phyloP scores from a whole-genome alignment of 2,797 vertebrate species.

The Phalanger gymnotis region DNA sequence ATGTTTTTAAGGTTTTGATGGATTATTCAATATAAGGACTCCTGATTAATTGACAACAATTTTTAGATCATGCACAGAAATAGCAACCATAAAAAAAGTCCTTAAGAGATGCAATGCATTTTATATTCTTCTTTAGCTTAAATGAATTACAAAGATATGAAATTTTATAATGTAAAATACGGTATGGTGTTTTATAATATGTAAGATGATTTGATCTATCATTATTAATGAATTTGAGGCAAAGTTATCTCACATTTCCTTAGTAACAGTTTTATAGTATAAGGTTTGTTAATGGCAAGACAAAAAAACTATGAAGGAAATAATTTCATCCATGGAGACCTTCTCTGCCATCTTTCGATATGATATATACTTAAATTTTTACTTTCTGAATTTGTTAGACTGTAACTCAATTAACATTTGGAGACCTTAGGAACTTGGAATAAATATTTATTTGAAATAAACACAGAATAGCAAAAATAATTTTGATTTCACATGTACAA shows the following conservation, averaged over 20 bases:
- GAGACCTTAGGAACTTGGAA: slow-evolving; percentile 1
- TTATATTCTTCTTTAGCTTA: background rate
- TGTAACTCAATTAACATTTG: background rate
- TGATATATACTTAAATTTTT: background rate
- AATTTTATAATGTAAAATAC: background rate
- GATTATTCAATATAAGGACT: slow-evolving; percentile 25
- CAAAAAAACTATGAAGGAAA: background rate
- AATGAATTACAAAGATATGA: background rate
- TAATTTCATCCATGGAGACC: background rate
- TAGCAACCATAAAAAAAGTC: background rate
- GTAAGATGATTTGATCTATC: background rate
- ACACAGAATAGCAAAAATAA: background rate
- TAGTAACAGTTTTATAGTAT: slow-evolving; percentile 44
- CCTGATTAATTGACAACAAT: slow-evolving; percentile 32
- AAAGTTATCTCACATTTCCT: slow-evolving; percentile 54
- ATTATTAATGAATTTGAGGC: slow-evolving; percentile 42
- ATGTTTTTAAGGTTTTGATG: slow-evolving; percentile 1
- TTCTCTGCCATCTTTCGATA: background rate
- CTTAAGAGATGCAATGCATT: background rate
- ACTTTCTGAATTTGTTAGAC: background rate
- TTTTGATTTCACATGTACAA: background rate
- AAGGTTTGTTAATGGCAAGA: slow-evolving; percentile 18
- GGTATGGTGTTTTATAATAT: background rate
- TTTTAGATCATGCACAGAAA: slow-evolving; percentile 7
- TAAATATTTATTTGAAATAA: background rate